phyloP scores from a whole-genome alignment of 2,113 vertebrate species.

The Triplophysa siluroides region DNA sequence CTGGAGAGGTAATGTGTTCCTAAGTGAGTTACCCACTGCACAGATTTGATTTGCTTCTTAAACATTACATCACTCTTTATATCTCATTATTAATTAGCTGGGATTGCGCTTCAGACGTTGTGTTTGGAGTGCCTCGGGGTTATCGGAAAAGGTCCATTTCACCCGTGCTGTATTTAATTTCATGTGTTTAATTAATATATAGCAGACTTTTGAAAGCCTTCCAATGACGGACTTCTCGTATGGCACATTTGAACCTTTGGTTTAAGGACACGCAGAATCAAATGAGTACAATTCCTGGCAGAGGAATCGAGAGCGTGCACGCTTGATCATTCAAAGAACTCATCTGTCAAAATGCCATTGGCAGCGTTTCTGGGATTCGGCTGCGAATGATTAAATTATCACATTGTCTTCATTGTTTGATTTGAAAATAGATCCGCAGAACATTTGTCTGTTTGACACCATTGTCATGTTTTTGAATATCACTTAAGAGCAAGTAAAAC shows the following conservation, averaged over 20 bases:
- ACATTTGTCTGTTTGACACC: neutral
- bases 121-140: constrained; percentile 40
- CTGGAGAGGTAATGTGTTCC: constrained; percentile 63
- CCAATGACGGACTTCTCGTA: neutral
- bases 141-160: constrained; percentile 44
- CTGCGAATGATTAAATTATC: neutral
- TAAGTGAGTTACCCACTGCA: constrained; percentile 60
- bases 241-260: constrained; percentile 9
- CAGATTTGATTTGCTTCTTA: constrained; percentile 59
- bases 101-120: constrained; percentile 37
- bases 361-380: neutral
- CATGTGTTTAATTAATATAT: constrained; percentile 27
- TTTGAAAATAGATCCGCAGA: neutral
- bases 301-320: neutral
- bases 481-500: neutral
- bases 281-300: neutral
- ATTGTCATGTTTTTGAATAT: neutral
- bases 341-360: neutral
- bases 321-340: neutral
- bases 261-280: neutral
- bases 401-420: neutral
- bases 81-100: constrained; percentile 61
- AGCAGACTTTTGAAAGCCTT: constrained; percentile 8
- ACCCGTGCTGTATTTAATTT: constrained; percentile 30
- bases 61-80: constrained; percentile 66